Base-by-base conservation (phyloP, 2,113 vertebrate species). In the Rhizomys pruinosus region DNA sequence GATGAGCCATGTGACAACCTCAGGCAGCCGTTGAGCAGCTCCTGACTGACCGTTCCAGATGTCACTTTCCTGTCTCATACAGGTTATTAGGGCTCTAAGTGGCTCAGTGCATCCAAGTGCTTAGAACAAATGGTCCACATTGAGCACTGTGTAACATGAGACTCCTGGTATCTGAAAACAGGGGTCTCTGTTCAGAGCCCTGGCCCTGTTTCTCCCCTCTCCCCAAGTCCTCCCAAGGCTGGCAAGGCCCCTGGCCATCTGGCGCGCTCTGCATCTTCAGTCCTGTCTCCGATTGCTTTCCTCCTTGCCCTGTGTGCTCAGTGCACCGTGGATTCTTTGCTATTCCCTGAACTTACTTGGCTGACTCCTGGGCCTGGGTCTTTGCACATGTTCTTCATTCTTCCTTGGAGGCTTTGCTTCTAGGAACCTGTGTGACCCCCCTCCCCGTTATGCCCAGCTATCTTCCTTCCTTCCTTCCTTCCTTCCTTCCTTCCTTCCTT, bases 81-180 rank as follows among this genome's bases (percentile, higher is more conserved):
- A 64, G 32, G 10, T 87, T 71, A 17, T 64, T 44, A 68, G 76
- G 91, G 17, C 52, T 63, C 74, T 72, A 78, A 82, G 74, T 7
- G 59, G 22, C 52, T 69, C 71, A 64, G 39, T 44, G 68, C 32
- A 37, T 8, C 22, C 27, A 52, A 22, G 52, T 71, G 89, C 11
- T 37, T 77, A 74, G 16, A 34, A 15, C 27, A 7, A 37, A 32
- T n/a, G 22, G 47, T 32, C 59, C 3, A 4, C 22, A 19, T 11
- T 32, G 74, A 86, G 37, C 42, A 25, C n/a, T 55, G 12, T 13
- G 44, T 47, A 55, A 71, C 64, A 4, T 10, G 63, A 66, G 81
- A 89, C 39, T 91, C 2, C 72, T 79, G 17, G 39, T 73, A 80
- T 82, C 82, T 82, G 63, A 66, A 92, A 90, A 47, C 55, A 72